Conservation (phyloP, 2,888 invertebrate species). For the Archips xylosteana region DNA sequence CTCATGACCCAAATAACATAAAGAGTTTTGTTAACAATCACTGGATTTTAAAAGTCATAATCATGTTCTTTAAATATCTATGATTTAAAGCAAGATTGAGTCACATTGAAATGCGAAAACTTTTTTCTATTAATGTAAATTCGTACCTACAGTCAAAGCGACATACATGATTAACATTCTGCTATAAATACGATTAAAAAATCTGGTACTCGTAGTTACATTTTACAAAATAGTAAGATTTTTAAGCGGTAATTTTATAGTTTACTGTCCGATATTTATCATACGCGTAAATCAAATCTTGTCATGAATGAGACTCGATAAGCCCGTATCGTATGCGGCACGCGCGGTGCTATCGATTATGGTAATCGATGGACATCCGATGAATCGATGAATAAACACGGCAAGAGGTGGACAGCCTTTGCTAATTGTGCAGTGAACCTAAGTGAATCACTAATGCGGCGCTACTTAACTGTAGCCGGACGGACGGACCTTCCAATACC, state of each 20-base stretch:
- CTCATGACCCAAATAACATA: too few species aligned
- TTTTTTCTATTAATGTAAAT: too few species aligned
- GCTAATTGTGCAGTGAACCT: conserved; percentile 84
- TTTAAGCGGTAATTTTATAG: not conserved
- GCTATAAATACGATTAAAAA: not conserved
- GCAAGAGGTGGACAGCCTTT: conserved; percentile 84
- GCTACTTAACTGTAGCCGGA: conserved; percentile 70
- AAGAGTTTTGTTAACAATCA: too few species aligned
- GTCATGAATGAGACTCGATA: conserved; percentile 37
- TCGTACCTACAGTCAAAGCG: too few species aligned
- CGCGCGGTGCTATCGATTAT: conserved; percentile 82
- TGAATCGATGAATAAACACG: conserved; percentile 79
- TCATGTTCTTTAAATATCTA: too few species aligned
- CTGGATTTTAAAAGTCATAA: too few species aligned
- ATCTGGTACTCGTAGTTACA: not conserved
- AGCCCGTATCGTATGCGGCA: conserved; percentile 76
- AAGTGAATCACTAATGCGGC: conserved; percentile 78
- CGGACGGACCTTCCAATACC: conserved; percentile 60
- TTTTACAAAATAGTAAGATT: not conserved
- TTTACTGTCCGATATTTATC: conserved; percentile 11
- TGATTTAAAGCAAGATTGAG: too few species aligned
- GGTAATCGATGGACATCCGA: conserved; percentile 84
- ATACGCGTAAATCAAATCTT: conserved; percentile 25
- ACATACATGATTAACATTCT: not conserved
- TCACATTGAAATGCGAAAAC: too few species aligned